Percentiles rank a stretch among this genome's conserved stretches.
These are phyloP conservation scores for Alosa sapidissima DNA, from an alignment of 2,797 vertebrate genomes.

Conservation along the genomic window DNA sequence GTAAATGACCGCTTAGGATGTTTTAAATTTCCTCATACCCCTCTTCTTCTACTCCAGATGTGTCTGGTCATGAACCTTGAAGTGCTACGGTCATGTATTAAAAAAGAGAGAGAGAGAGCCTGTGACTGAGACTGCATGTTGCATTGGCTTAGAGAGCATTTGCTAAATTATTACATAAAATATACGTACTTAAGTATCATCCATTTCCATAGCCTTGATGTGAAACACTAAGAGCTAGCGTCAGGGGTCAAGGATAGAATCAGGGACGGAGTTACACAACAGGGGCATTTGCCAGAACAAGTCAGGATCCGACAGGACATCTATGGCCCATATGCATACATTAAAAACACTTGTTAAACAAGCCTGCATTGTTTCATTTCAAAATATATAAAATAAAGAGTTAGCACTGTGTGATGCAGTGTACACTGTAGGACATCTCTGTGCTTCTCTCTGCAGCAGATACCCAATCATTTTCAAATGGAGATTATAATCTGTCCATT, in stretches of 20 bases:
- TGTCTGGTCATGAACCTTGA: neutral
- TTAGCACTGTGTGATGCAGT: neutral
- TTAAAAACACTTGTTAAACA: neutral
- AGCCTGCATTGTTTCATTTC: neutral
- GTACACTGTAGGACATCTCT: neutral
- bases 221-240: neutral
- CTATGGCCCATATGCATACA: neutral
- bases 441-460: neutral
- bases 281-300: neutral
- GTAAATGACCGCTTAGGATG: neutral
- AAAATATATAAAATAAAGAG: neutral
- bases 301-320: neutral
- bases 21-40: neutral
- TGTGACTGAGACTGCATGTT: neutral
- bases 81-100: neutral
- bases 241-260: neutral
- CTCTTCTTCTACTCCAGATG: neutral
- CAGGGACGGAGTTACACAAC: neutral
- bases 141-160: neutral
- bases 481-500: slow-evolving; percentile 56
- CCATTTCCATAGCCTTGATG: neutral
- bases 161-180: neutral
- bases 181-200: neutral
- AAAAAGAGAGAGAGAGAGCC: neutral
- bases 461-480: slow-evolving; percentile 27